Evolutionary conservation across 2,888 invertebrate genomes (phyloP).

Genomic region (Hypolimnas misippus): DNA sequence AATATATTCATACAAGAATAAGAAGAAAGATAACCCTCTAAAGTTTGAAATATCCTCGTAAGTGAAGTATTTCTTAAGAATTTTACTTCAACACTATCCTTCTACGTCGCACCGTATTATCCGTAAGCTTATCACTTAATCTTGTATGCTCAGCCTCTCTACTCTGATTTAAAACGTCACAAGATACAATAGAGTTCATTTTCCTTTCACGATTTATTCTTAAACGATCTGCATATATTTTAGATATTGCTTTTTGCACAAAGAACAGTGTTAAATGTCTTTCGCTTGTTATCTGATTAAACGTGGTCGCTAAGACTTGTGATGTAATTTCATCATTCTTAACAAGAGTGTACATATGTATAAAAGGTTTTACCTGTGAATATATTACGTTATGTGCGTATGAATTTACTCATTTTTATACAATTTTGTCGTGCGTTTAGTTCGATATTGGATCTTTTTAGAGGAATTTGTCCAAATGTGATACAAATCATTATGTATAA

Average conservation of each 20-base stretch:
- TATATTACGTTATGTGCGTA: background rate
- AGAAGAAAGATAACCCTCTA: background rate
- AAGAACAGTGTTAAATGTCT: conserved; percentile 13
- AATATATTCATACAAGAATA: no score
- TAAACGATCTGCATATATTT: background rate
- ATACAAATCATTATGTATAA: no score
- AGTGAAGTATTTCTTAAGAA: conserved; percentile 1
- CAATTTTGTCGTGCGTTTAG: no score
- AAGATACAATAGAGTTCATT: background rate
- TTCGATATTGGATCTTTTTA: no score
- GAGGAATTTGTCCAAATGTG: no score
- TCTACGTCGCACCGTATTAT: background rate
- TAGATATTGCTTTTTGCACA: conserved; percentile 10
- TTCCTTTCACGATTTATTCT: background rate
- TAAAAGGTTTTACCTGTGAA: background rate
- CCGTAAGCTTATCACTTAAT: background rate
- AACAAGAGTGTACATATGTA: background rate
- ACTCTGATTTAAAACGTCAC: background rate
- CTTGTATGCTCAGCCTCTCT: background rate
- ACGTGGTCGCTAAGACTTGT: conserved; percentile 17
- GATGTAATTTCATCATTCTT: background rate
- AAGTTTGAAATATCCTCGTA: background rate
- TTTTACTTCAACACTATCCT: background rate
- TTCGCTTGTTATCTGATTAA: conserved; percentile 26
- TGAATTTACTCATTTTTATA: no score